phyloP scores from a whole-genome alignment of 2,113 vertebrate genomes.

The Triplophysa dalaica region DNA sequence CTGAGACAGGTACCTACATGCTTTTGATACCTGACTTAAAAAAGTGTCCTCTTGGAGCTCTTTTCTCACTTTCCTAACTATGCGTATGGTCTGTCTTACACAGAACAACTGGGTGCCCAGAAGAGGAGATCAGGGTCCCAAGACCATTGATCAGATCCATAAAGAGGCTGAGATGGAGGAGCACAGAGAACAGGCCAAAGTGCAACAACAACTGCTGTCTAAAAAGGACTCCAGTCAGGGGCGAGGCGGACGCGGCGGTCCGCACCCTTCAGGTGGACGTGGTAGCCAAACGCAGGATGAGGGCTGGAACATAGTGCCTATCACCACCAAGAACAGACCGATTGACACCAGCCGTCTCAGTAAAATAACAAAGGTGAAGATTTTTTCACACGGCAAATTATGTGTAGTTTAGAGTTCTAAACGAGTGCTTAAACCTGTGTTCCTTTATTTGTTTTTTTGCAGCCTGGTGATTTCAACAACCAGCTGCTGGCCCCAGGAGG shows the following conservation, averaged over 20 bases:
- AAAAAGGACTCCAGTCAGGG: slow-evolving; percentile 78
- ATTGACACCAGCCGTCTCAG: slow-evolving; percentile 89
- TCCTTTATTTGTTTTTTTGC: not conserved
- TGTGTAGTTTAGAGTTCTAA: not conserved
- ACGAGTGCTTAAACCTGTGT: not conserved
- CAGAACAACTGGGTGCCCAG: slow-evolving; percentile 94
- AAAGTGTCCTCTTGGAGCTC: too few relatives aligned
- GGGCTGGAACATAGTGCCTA: slow-evolving; percentile 96
- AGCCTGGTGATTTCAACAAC: slow-evolving; percentile 91
- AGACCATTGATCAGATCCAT: slow-evolving; percentile 98
- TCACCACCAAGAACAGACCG: slow-evolving; percentile 88
- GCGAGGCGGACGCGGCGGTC: slow-evolving; percentile 64
- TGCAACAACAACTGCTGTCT: slow-evolving; percentile 88
- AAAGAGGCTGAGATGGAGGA: slow-evolving; percentile 96
- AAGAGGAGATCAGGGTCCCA: slow-evolving; percentile 92
- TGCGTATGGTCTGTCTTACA: not conserved
- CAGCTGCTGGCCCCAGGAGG: slow-evolving; percentile 91
- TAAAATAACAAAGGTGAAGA: slow-evolving; percentile 91
- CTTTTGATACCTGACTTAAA: not conserved
- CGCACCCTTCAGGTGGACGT: slow-evolving; percentile 65
- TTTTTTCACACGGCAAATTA: not conserved
- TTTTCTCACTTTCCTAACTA: not conserved
- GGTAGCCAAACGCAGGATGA: slow-evolving; percentile 83
- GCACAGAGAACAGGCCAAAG: slow-evolving; percentile 90
- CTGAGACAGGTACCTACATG: slow-evolving; percentile 79